Percentiles rank a stretch among this genome's conserved stretches.
phyloP scores from a whole-genome alignment of 1,140 invertebrate species.

The Ceratosolen solmsi region DNA sequence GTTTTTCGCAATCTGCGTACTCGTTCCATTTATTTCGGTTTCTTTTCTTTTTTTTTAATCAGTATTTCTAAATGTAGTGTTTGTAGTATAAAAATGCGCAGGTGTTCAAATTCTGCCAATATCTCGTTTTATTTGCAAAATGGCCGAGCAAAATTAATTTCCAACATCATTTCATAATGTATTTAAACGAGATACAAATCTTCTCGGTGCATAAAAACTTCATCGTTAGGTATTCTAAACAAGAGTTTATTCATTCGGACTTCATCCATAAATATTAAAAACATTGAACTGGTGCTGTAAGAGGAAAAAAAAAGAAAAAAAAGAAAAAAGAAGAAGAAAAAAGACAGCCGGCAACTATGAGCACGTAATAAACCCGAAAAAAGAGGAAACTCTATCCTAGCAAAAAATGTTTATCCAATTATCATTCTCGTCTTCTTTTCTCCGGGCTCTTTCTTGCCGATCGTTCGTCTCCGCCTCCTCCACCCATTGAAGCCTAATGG shows the following conservation, averaged over 20 bases:
- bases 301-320: background rate
- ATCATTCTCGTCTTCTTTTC: constrained; percentile 20
- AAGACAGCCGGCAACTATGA: background rate
- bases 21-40: too few relatives aligned
- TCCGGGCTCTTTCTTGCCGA: background rate
- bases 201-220: constrained; percentile 1
- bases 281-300: background rate
- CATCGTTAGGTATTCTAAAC: background rate
- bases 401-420: constrained; percentile 37
- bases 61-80: background rate
- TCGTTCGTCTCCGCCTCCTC: background rate
- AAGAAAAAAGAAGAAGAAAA: background rate
- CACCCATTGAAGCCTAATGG: constrained; percentile 56
- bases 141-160: constrained; percentile 13
- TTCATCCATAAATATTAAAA: constrained; percentile 23
- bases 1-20: too few relatives aligned
- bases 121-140: constrained; percentile 18
- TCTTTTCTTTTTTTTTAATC: background rate
- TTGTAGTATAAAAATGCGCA: background rate
- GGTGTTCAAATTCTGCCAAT: constrained; percentile 7
- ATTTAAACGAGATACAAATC: constrained; percentile 18
- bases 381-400: constrained; percentile 4
- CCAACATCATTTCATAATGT: constrained; percentile 2
- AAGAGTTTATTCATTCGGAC: constrained; percentile 19
- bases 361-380: background rate